Base-by-base conservation (phyloP, 2,888 invertebrate species). In the Pristionchus arcanus region DNA sequence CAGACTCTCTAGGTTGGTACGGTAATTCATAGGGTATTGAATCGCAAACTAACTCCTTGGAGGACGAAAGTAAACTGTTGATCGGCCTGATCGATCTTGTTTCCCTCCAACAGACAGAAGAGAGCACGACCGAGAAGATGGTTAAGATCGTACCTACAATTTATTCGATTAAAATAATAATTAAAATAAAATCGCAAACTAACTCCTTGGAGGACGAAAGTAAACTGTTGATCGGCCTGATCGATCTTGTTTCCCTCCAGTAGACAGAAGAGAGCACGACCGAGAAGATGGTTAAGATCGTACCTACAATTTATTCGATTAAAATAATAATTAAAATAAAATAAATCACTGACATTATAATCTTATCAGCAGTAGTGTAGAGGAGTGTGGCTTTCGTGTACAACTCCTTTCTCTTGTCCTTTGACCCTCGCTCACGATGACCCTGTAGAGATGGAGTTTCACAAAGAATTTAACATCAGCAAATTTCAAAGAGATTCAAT, bases 21-120 rank as follows among this genome's bases (percentile, higher is more conserved):
- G 28, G n/a, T 66, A n/a, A 25, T 25, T 19, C 55, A 4, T 1
- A 63, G 25, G 63, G n/a, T 63, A 74, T 16, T 34, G 31, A 31
- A 34, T 74, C 74, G 9, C 25, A 21, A 81, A 77, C 87, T 90
- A 92, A 96, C 96, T 94, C 96, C 96, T 96, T 98, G 98, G 59
- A 99, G 92, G 74, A 99, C 99, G 96, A 99, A 99, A 96, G 99
- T 99, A 95, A 99, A 99, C 95, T 99, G 99, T 0, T 98, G 98
- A 96, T 99, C 99, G 0, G 99, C 99, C 96, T 99, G 99, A 92
- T 99, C 99, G 98, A 99, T 90, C 90, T 94, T 94, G 55, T 91
- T 92, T 59, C 93, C 93, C 96, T 99, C 99, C 63, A 99, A 96
- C 16, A 99, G 96, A 95, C 98, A 99, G 95, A 99, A 99, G 95